phyloP scores from a whole-genome alignment of 2,888 invertebrate genomes.

The Dryomyza anilis region DNA sequence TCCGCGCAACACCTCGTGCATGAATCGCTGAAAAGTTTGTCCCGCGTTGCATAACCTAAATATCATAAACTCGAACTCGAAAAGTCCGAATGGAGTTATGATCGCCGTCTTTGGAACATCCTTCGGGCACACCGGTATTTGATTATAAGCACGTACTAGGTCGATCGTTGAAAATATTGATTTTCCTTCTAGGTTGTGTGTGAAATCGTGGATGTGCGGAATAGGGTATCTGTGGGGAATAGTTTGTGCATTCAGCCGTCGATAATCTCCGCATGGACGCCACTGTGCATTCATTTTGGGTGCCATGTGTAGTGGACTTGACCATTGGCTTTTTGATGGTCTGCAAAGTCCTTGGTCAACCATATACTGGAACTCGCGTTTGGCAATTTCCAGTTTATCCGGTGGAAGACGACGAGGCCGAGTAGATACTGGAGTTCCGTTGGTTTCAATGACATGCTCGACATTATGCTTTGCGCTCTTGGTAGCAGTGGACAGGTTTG shows the following conservation, averaged over 20 bases:
- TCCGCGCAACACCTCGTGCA: slow-evolving; percentile 25
- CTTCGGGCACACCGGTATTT: slow-evolving; percentile 42
- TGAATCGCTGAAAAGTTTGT: slow-evolving; percentile 28
- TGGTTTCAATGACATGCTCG: slow-evolving; percentile 9
- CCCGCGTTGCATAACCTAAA: slow-evolving; percentile 32
- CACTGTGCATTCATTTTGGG: neutral
- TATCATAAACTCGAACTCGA: slow-evolving; percentile 39
- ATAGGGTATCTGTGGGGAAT: neutral
- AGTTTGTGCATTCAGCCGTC: slow-evolving; percentile 22
- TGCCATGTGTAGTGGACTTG: slow-evolving; percentile 6
- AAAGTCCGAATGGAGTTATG: slow-evolving; percentile 21
- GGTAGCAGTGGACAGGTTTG: neutral
- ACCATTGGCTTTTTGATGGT: slow-evolving; percentile 30
- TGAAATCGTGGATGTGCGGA: slow-evolving; percentile 38
- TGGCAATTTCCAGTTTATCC: slow-evolving; percentile 11
- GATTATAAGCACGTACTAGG: slow-evolving; percentile 23
- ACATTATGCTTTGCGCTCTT: neutral
- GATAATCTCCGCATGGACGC: slow-evolving; percentile 4
- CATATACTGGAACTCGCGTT: neutral
- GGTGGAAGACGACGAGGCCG: neutral
- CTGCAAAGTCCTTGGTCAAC: neutral
- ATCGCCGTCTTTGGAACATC: slow-evolving; percentile 27
- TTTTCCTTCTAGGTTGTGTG: slow-evolving; percentile 17
- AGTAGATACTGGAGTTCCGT: slow-evolving; percentile 3
- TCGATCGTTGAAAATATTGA: slow-evolving; percentile 29